Conservation (phyloP, 2,113 vertebrate species). For the Callionymus lyra region DNA sequence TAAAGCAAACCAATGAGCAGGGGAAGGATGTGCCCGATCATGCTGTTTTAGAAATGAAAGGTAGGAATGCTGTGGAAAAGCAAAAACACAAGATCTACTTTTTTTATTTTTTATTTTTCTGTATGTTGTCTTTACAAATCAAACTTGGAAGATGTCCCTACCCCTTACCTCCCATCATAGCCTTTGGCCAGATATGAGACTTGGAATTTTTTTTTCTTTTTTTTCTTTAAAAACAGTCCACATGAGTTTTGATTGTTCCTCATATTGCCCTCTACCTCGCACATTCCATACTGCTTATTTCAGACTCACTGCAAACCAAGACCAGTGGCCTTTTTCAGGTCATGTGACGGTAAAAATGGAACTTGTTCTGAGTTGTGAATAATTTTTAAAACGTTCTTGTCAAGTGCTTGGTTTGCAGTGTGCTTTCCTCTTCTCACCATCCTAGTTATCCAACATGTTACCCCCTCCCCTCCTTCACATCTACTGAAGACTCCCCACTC, state of each 20-base stretch:
- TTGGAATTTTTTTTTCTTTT: conserved; percentile 35
- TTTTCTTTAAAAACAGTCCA: conserved; percentile 33
- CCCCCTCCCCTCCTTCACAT: conserved; percentile 28
- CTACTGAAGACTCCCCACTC: conserved; percentile 39
- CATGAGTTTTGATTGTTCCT: conserved; percentile 34
- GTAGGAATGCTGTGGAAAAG: conserved; percentile 76
- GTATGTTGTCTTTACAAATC: conserved; percentile 55
- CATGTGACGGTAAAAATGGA: background rate
- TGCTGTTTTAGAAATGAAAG: conserved; percentile 96
- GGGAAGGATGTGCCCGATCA: conserved; percentile 94
- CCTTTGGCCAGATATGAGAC: conserved; percentile 52
- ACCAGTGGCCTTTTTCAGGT: background rate
- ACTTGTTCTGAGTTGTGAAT: background rate
- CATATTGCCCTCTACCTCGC: conserved; percentile 37
- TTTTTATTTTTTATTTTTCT: conserved; percentile 41
- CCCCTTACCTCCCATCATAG: conserved; percentile 33
- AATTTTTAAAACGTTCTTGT: background rate
- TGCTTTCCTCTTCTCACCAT: conserved; percentile 38
- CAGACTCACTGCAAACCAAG: conserved; percentile 56
- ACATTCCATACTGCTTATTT: conserved; percentile 35
- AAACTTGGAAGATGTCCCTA: conserved; percentile 63
- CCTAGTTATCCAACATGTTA: conserved; percentile 38
- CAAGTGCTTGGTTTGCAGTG: conserved; percentile 54
- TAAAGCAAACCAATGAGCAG: conserved; percentile 90
- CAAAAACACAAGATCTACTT: conserved; percentile 70